These are phyloP conservation scores for Vulpes vulpes DNA, from an alignment of 2,113 vertebrate species.

Conservation along the genomic window DNA sequence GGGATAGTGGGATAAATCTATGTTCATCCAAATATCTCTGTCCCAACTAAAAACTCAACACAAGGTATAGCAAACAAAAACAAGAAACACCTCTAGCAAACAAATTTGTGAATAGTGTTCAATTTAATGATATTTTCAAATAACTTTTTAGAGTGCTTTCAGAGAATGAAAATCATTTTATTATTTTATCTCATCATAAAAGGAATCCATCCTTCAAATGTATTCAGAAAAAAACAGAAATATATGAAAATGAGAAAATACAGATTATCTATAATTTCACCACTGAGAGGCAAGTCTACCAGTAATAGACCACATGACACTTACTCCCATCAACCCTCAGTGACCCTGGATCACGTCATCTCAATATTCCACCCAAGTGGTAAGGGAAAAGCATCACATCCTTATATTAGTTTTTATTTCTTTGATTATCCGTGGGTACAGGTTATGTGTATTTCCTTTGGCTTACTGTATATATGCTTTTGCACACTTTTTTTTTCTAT, in stretches of 20 bases:
- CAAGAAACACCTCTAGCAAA: background rate
- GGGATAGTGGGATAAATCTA: background rate
- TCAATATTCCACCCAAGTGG: background rate
- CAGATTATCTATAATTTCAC: background rate
- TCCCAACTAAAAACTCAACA: background rate
- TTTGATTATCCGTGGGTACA: background rate
- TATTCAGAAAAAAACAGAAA: background rate
- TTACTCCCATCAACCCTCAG: background rate
- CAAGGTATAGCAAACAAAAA: background rate
- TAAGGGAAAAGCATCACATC: background rate
- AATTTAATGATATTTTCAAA: background rate
- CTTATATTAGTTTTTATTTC: background rate
- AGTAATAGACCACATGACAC: background rate
- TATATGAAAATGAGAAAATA: background rate
- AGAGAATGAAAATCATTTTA: background rate
- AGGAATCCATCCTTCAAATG: background rate
- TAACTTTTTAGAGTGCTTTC: background rate
- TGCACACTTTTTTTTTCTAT: background rate
- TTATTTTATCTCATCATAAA: background rate
- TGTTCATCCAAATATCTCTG: background rate
- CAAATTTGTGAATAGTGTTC: background rate
- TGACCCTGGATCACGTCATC: background rate
- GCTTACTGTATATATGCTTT: background rate
- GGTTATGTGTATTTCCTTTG: background rate
- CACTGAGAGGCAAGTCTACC: background rate